Base-by-base conservation (phyloP, 2,888 invertebrate species). In the Harpalus rufipes region DNA sequence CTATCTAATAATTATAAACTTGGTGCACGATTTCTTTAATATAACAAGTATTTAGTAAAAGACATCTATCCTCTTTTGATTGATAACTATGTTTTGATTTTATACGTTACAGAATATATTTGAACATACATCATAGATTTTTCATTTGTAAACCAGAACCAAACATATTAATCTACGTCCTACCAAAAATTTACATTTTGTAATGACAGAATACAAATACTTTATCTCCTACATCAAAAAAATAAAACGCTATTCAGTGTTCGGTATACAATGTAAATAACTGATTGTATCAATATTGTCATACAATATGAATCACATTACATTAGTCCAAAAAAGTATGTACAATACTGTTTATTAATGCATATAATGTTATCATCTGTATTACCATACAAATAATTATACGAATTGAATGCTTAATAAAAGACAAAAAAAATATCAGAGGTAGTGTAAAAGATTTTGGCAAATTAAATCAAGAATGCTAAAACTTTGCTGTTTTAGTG, bases 201-300 rank as follows among this genome's bases (percentile, higher is more conserved):
- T 32, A 32, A 32, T 1, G 32, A 6, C 32, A 32, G 1, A 51
- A 51, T 51, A 4, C 7, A 61, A 63, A 21, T 25, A 25, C 8
- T 63, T 8, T 63, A 32, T 63, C 12, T 63, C 18, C n/a, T 21
- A 63, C 21, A 63, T 8, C 61, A 61, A 21, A 61, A 61, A 59
- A 7, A 18, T 59, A n/a, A 59, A 59, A 16, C 21, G 16, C 1
- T 61, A 61, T 25, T 63, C 12, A 21, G 12, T 25, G 21, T 21
- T 21, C 6, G 21, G 21, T 61, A 8, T 61, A 21, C 61, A 61
- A 21, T 61, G 10, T 16, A 61, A 61, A 61, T 16, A 61, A 21
- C 14, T 59, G 59, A 59, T 59, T 16, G 21, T 21, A 63, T 63
- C 61, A 63, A 63, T 61, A 61, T 61, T 21, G 21, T 63, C 63